Base-by-base conservation (phyloP, 1,140 invertebrate genomes). In the Drosophila yakuba region DNA sequence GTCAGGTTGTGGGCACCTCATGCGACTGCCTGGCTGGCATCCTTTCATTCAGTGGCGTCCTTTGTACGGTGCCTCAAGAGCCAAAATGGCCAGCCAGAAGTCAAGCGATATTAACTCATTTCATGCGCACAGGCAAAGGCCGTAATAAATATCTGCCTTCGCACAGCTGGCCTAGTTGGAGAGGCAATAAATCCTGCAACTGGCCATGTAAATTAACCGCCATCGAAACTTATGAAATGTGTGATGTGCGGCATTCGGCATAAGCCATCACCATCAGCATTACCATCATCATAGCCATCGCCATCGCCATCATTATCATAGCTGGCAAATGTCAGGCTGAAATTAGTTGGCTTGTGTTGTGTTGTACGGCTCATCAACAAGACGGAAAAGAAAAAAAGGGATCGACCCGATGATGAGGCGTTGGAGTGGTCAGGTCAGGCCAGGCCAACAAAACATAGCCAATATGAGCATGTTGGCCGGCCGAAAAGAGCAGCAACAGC, bases 201-300 rank as follows among this genome's bases (percentile, higher is more conserved):
- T 74, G 68, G 35, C 59, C 58, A 74, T 74, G 72, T 74, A 74
- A 74, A 74, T 71, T 74, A 74, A 63, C 72, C 59, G 44, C 52
- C 72, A 74, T 74, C 71, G 72, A 64, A 74, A 74, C 67, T 71
- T 71, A 71, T 71, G 64, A 71, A 71, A 71, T 58, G 67, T 41
- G 25, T 36, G 52, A 71, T 58, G 67, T 41, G 25, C 43, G 52
- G 28, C 48, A 51, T 35, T 48, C 41, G 41, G 6, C 41, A 43
- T 43, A 8, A n/a, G 47, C 47, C 41, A 43, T 45, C 15, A 17
- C 44, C 38, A 55, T 62, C 15, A 17, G 28, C 45, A 61, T 55
- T 47, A 41, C 32, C 38, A 55, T 62, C 15, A 58, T 45, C 59
- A 58, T 51, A 12, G 38, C 23, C 39, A 59, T 41, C 25, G 52